Base-by-base conservation (phyloP, 2,113 vertebrate genomes). In the Sitta europaea region DNA sequence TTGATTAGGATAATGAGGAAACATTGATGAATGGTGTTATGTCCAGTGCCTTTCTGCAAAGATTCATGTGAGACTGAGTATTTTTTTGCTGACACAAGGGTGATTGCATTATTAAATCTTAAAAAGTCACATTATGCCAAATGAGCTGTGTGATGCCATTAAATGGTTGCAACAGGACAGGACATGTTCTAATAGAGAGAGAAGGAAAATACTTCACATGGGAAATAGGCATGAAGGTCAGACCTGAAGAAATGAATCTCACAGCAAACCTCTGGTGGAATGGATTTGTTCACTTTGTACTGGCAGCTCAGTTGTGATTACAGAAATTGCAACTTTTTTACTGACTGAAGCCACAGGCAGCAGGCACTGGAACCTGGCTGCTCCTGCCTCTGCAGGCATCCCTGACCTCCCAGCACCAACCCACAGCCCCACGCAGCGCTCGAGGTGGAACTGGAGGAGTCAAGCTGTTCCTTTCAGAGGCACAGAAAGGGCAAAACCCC, bases 391-490 rank as follows among this genome's bases (percentile, higher is more conserved):
- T 28, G 45, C 51, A 62, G 53, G 45, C 36, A 90, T 22, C 22
- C 22, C 67, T 61, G 74, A 76, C 50, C 28, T 91, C 57, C 47
- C 45, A 48, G 7, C 20, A 63, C 14, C 45, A 36, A 3, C 17
- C 29, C 28, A 45, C 8, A 71, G 22, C 12, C n/a, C 77, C 40
- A 42, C 1, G 3, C 19, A 0, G 0, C n/a, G 11, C 33, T 38
- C 29, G 15, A 25, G n/a, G 33, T 10, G 17, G 15, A 63, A 63
- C 1, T 40, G 38, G 8, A 33, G 23, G 40, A 75, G 40, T 23
- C 0, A 2, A 73, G 19, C 5, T 13, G 8, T 27, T 78, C 40
- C 16, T 75, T 75, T 33, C 71, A 51, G 51, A 48, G n/a, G 5
- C 33, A 45, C 5, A 33, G n/a, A 38, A 76, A 66, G 35, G 33